Evolutionary conservation across 2,113 vertebrate species (phyloP).

Genomic region (Stegastes partitus): DNA sequence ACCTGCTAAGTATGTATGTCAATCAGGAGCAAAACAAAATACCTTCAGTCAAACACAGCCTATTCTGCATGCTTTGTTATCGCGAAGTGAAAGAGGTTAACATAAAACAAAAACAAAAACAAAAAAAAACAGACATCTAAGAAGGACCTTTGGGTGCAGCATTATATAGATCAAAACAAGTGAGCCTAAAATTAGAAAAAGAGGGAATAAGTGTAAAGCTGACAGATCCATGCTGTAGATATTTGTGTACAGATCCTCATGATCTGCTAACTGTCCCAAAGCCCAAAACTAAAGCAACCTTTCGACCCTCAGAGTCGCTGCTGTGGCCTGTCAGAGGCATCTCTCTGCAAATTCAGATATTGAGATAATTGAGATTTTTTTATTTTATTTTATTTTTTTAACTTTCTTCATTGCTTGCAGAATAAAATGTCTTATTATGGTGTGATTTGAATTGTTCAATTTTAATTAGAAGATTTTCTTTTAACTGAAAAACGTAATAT

Average conservation of each 20-base stretch:
- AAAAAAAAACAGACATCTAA: neutral
- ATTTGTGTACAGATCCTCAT: neutral
- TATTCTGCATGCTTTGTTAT: neutral
- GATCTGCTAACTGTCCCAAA: neutral
- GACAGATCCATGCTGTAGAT: neutral
- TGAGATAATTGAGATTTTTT: neutral
- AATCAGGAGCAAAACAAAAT: neutral
- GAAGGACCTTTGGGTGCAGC: neutral
- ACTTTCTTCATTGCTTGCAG: too few relatives aligned
- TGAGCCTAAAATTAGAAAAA: slow-evolving; percentile 6
- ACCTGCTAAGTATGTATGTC: neutral
- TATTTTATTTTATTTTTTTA: neutral
- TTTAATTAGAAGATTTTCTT: neutral
- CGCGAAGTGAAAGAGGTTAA: neutral
- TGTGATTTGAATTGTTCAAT: neutral
- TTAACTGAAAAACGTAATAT: neutral
- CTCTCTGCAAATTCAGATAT: neutral
- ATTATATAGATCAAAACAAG: neutral
- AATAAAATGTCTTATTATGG: too few relatives aligned
- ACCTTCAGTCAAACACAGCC: neutral
- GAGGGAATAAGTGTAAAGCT: neutral
- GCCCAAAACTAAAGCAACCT: neutral
- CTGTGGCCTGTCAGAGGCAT: neutral
- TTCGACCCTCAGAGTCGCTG: neutral
- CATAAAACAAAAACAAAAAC: too few relatives aligned